Conservation (phyloP, 2,797 vertebrate species). For the Typhlichthys subterraneus region DNA sequence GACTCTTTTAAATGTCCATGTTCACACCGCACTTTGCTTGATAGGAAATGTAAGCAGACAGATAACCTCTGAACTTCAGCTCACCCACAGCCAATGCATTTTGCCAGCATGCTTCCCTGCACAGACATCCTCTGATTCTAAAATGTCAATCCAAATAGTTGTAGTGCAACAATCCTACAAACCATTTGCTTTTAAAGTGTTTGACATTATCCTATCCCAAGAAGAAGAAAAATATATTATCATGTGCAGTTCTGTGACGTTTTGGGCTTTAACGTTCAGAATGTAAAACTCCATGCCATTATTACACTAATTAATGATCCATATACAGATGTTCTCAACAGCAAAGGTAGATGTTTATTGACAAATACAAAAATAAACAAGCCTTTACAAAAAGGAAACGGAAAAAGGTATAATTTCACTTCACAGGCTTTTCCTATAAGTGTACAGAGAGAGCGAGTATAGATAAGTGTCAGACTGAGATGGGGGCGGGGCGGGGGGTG, state of each 20-base stretch:
- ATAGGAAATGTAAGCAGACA: constrained; percentile 50
- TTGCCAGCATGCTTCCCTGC: constrained; percentile 86
- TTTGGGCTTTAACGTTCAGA: no score
- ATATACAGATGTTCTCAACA: no score
- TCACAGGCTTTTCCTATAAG: background rate
- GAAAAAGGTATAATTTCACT: no score
- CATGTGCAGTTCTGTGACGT: no score
- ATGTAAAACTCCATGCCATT: no score
- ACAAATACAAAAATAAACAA: no score
- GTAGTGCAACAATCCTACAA: constrained; percentile 9
- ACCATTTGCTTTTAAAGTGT: constrained; percentile 21
- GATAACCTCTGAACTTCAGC: constrained; percentile 83
- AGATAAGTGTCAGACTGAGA: constrained; percentile 5
- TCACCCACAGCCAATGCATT: constrained; percentile 87
- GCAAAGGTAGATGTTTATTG: no score
- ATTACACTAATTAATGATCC: no score
- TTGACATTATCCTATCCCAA: background rate
- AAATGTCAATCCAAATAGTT: constrained; percentile 46
- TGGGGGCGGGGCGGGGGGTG: constrained; percentile 23
- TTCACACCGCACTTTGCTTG: constrained; percentile 34
- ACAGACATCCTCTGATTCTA: constrained; percentile 48
- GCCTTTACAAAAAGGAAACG: no score
- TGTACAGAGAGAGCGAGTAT: background rate
- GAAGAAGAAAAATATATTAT: no score
- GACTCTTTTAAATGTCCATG: constrained; percentile 44